Evolutionary conservation across 2,797 vertebrate genomes (phyloP).

Genomic region (Alosa sapidissima): DNA sequence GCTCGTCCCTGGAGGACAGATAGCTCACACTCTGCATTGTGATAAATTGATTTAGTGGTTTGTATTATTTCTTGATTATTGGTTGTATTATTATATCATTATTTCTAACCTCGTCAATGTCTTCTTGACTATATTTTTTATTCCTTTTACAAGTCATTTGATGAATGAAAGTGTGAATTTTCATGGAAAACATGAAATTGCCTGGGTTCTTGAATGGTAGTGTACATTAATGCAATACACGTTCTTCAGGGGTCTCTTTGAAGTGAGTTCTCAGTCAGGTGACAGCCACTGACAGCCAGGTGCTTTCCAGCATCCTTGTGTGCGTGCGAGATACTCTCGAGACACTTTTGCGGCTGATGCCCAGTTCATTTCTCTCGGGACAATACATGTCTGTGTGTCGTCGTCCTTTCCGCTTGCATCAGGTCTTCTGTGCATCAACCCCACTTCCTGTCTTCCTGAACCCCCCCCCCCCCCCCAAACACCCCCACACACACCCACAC

Average conservation of each 20-base stretch:
- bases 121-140: too few relatives aligned
- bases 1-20: constrained; percentile 39
- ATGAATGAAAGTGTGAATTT: too few relatives aligned
- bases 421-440: neutral
- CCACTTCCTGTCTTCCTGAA: neutral
- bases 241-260: neutral
- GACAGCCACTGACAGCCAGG: neutral
- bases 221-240: neutral
- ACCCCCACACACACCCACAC: too few relatives aligned
- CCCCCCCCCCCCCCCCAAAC: neutral
- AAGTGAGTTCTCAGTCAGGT: neutral
- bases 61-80: too few relatives aligned
- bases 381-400: neutral
- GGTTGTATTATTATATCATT: too few relatives aligned
- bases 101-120: too few relatives aligned
- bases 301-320: neutral
- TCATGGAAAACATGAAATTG: too few relatives aligned
- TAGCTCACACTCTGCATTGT: constrained; percentile 38
- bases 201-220: too few relatives aligned
- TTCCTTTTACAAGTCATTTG: too few relatives aligned
- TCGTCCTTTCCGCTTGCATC: neutral
- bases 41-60: neutral
- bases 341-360: neutral
- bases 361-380: neutral
- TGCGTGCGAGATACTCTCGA: neutral